phyloP scores from a whole-genome alignment of 2,888 invertebrate genomes.

The Pasiphila rectangulata region DNA sequence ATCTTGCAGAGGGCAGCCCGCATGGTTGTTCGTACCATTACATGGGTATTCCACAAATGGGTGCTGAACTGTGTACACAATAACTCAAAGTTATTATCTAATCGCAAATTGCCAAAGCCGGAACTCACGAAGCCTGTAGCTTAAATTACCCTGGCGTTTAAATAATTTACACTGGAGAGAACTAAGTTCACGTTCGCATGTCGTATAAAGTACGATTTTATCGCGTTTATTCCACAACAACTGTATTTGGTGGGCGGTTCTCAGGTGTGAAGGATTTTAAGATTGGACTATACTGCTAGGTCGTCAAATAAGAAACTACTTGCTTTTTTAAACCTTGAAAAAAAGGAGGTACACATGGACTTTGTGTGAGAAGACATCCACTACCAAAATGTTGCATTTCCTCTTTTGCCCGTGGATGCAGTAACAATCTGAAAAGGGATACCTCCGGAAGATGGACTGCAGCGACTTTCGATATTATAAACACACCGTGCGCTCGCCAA shows the following conservation, averaged over 20 bases:
- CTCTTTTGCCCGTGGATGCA: too few relatives aligned
- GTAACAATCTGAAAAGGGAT: too few relatives aligned
- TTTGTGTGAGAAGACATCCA: too few relatives aligned
- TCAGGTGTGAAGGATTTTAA: constrained; percentile 67
- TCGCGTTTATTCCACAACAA: constrained; percentile 64
- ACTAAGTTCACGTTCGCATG: constrained; percentile 57
- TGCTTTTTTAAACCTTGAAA: too few relatives aligned
- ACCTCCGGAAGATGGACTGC: too few relatives aligned
- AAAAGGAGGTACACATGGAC: too few relatives aligned
- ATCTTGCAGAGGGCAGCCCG: too few relatives aligned
- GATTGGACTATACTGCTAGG: not conserved
- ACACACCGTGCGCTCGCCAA: too few relatives aligned
- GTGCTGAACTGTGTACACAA: constrained; percentile 2
- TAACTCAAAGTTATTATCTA: constrained; percentile 14
- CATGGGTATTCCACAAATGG: not conserved
- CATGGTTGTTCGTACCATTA: too few relatives aligned
- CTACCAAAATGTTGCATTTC: too few relatives aligned
- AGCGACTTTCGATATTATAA: too few relatives aligned
- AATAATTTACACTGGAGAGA: constrained; percentile 51
- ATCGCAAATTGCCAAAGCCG: constrained; percentile 17
- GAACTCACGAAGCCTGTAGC: constrained; percentile 18
- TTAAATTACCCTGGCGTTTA: constrained; percentile 26
- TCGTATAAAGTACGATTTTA: constrained; percentile 64
- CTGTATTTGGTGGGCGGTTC: constrained; percentile 69
- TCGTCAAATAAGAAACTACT: not conserved